Conservation (phyloP, 1,140 invertebrate species). For the Saccostrea cuccullata region DNA sequence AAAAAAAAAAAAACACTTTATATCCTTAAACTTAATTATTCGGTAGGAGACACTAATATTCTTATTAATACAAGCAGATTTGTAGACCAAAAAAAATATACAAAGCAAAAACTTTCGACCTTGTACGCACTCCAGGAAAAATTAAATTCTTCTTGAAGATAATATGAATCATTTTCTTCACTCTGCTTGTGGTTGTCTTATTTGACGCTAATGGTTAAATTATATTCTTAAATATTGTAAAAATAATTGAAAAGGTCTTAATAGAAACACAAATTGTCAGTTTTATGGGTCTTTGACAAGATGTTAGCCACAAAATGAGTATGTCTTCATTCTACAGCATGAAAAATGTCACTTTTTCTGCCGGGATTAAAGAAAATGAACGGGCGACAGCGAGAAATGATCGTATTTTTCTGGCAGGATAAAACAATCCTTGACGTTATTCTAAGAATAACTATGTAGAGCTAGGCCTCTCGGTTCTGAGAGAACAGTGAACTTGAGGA, state of each 20-base stretch:
- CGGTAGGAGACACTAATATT: too few relatives aligned
- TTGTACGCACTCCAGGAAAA: too few relatives aligned
- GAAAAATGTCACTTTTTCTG: not conserved
- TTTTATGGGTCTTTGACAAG: conserved; percentile 25
- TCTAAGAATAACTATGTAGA: not conserved
- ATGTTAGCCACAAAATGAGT: conserved; percentile 3
- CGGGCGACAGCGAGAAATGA: not conserved
- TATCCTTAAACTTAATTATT: too few relatives aligned
- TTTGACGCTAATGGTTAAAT: not conserved
- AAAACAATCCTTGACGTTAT: not conserved
- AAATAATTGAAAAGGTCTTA: not conserved
- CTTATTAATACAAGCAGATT: too few relatives aligned
- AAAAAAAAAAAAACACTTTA: too few relatives aligned
- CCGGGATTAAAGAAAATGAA: conserved; percentile 1
- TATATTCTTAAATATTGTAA: not conserved
- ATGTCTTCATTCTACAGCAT: not conserved
- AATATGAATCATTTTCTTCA: not conserved
- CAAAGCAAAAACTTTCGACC: too few relatives aligned
- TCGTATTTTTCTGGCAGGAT: not conserved
- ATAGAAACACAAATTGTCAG: conserved; percentile 15
- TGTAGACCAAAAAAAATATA: too few relatives aligned
- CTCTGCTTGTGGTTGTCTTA: not conserved
- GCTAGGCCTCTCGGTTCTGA: not conserved
- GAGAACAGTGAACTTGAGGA: not conserved
- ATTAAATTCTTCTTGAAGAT: not conserved